Conservation (phyloP, 2,888 invertebrate species). For the Andrena trimmerana region DNA sequence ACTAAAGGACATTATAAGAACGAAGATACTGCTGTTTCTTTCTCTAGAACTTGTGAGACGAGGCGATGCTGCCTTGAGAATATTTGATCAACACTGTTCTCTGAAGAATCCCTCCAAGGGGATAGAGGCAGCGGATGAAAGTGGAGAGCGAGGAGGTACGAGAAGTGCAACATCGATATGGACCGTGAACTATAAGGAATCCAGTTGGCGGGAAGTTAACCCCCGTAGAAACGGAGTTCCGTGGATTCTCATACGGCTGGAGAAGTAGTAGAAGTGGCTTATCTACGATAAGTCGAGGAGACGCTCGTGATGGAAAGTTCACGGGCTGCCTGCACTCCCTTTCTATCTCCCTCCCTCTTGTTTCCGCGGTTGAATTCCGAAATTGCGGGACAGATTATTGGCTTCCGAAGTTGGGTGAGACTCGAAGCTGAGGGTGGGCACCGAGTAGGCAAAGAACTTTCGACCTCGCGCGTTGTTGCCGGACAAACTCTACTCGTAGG, state of each 20-base stretch:
- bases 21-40: too few species aligned
- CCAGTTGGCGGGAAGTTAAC: constrained; percentile 42
- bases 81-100: background rate
- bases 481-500: constrained; percentile 80
- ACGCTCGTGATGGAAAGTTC: constrained; percentile 68
- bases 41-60: too few species aligned
- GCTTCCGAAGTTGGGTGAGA: constrained; percentile 78
- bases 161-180: constrained; percentile 23
- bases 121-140: background rate
- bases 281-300: constrained; percentile 73
- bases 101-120: background rate
- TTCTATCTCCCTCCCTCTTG: constrained; percentile 59
- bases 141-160: background rate
- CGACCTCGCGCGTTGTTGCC: constrained; percentile 76
- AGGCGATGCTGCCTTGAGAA: too few species aligned
- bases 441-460: constrained; percentile 80
- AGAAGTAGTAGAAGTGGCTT: constrained; percentile 68
- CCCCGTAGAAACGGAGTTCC: constrained; percentile 36
- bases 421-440: constrained; percentile 67
- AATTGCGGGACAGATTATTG: constrained; percentile 81
- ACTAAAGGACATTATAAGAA: too few species aligned
- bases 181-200: constrained; percentile 44
- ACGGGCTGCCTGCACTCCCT: constrained; percentile 61
- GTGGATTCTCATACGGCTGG: constrained; percentile 50
- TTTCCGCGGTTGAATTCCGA: constrained; percentile 74